These are phyloP conservation scores for Notoglanidium macrostoma DNA, from an alignment of 2,797 vertebrate genomes.

Conservation along the genomic window DNA sequence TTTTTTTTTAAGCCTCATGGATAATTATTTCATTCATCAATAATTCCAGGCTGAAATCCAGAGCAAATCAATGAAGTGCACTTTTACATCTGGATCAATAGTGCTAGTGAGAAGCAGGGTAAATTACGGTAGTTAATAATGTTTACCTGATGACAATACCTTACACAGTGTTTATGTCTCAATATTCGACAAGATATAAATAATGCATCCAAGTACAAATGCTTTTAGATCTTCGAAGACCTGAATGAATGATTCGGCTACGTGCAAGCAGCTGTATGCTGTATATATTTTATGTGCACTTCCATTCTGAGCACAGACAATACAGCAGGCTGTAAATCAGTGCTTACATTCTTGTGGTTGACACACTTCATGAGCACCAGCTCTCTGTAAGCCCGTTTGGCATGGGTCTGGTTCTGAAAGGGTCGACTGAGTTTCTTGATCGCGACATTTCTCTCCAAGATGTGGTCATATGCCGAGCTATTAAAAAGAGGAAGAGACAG, in stretches of 20 bases:
- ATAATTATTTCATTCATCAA: background rate
- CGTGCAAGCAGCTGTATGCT: background rate
- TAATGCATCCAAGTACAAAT: background rate
- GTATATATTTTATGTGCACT: background rate
- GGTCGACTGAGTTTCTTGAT: conserved; percentile 98
- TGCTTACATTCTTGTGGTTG: conserved; percentile 98
- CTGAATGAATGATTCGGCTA: background rate
- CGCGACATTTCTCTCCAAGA: conserved; percentile 94
- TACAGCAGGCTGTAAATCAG: background rate
- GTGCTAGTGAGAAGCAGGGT: background rate
- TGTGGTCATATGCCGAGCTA: conserved; percentile 95
- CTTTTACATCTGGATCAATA: conserved; percentile 1
- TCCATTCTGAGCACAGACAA: background rate
- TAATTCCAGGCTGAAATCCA: background rate
- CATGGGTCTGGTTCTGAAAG: conserved; percentile 98
- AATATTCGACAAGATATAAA: background rate
- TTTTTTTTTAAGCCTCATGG: background rate
- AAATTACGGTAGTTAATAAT: background rate
- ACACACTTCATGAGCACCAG: conserved; percentile 99
- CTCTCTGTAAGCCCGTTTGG: conserved; percentile 95
- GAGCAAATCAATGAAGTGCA: background rate
- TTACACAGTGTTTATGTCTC: background rate
- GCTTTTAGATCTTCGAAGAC: background rate
- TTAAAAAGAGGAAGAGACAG: background rate
- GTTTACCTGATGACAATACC: background rate